A percentile compares a stretch with the other conserved stretches of the same genome.
phyloP scores from a whole-genome alignment of 2,113 vertebrate species.

The Leptocoma aspasia region DNA sequence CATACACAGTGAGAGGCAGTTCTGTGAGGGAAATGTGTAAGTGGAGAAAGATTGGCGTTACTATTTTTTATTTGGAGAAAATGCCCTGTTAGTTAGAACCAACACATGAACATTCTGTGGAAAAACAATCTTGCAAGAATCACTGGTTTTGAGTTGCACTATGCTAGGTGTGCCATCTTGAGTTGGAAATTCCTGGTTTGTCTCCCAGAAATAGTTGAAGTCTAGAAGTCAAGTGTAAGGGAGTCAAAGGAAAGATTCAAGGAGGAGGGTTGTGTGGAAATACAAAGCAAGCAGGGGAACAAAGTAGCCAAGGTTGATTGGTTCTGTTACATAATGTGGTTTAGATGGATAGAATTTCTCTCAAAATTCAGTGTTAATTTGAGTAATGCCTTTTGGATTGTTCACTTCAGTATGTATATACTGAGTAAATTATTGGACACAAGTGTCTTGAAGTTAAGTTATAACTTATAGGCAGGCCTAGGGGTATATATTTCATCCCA shows the following conservation, averaged over 20 bases:
- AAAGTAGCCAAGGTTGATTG: background rate
- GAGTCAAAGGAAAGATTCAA: background rate
- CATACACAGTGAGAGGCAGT: background rate
- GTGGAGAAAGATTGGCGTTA: background rate
- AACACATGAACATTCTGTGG: background rate
- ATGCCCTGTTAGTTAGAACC: background rate
- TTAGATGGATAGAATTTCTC: background rate
- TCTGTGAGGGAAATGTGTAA: background rate
- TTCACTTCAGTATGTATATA: background rate
- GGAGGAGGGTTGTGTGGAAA: background rate
- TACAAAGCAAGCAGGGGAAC: background rate
- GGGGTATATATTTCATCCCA: background rate
- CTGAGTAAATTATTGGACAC: background rate
- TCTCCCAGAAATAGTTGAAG: background rate
- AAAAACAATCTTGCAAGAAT: background rate
- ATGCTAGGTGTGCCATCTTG: background rate
- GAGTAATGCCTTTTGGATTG: background rate
- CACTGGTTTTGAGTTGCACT: background rate
- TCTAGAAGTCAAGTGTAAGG: background rate
- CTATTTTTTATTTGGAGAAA: background rate
- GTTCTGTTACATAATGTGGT: background rate
- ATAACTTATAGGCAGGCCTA: background rate
- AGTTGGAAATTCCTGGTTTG: background rate
- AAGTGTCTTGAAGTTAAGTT: background rate
- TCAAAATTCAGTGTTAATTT: background rate